Base-by-base conservation (phyloP, 2,888 invertebrate species). In the Aphidius colemani region DNA sequence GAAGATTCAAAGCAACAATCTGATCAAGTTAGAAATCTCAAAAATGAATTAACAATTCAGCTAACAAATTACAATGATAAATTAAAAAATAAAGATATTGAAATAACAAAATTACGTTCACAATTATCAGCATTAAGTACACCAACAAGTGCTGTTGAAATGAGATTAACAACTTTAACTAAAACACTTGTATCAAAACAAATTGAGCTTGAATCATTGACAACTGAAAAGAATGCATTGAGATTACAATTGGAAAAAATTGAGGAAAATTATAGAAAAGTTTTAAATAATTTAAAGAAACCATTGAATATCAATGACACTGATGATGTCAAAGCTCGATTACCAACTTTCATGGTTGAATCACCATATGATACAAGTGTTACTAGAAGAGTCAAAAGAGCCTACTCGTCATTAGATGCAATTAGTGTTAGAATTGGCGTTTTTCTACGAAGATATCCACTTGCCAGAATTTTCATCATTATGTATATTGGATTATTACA, bases 121-220 rank as follows among this genome's bases (percentile, higher is more conserved):
- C 87, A 88, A 83, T 82, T 87, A 53, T 80, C 83, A 1, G 78
- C 82, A 13, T 73, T 75, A 41, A 76, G 75, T 10, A 78, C 78
- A 6, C 80, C 82, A 41, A 78, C 73, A 67, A 76, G 75, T 69
- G 82, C 79, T 71, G 73, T 79, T 56, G 81, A 80, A 70, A 72
- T 74, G 8, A 75, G 80, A 67, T 71, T 80, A 56, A 69, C 81
- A 9, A 72, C 74, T 48, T 84, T 96, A 11, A 95, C 95, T 0
- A 90, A 95, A 77, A 92, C 91, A 53, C 84, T 96, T 45, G 92
- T 96, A 63, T 88, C 91, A 75, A 95, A 93, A 77, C 96, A 96
- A 82, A 90, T 90, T 51, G 88, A 89, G 70, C 84, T 96, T n/a
- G 96, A 96, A 78, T 85, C 88, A 18, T 84, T 94, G 50, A 88